Evolutionary conservation across 2,888 invertebrate species (phyloP).

Genomic region (Monochamus alternatus): DNA sequence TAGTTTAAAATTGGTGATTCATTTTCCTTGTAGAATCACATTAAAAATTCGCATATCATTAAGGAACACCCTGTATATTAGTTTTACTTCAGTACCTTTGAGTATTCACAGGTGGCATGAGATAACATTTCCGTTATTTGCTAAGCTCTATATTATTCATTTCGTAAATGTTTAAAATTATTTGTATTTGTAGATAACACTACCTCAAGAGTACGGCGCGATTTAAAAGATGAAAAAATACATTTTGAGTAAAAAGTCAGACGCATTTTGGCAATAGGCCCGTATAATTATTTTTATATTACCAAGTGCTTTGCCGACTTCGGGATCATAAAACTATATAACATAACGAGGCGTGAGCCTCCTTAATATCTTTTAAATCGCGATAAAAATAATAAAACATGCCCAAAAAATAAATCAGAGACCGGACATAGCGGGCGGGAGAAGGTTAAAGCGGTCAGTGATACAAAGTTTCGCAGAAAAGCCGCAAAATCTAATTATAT

Average conservation of each 20-base stretch:
- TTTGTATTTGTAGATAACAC: neutral
- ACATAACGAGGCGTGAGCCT: slow-evolving; percentile 57
- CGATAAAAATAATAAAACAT: slow-evolving; percentile 60
- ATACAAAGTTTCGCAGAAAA: slow-evolving; percentile 66
- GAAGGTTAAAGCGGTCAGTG: slow-evolving; percentile 67
- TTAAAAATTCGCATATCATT: too few relatives aligned
- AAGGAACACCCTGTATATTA: too few relatives aligned
- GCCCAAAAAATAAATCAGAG: slow-evolving; percentile 48
- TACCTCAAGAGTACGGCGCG: neutral
- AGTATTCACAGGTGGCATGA: too few relatives aligned
- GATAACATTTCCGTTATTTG: too few relatives aligned
- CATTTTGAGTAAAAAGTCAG: slow-evolving; percentile 15
- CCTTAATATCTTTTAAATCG: slow-evolving; percentile 65
- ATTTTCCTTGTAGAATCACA: too few relatives aligned
- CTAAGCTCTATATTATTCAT: too few relatives aligned
- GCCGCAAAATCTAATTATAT: slow-evolving; percentile 67
- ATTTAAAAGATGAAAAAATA: neutral
- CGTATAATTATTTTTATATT: slow-evolving; percentile 42
- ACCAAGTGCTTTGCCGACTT: slow-evolving; percentile 26
- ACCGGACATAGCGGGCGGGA: slow-evolving; percentile 64
- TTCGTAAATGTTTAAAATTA: too few relatives aligned
- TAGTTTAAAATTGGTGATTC: too few relatives aligned
- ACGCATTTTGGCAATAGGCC: slow-evolving; percentile 7
- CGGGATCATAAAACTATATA: slow-evolving; percentile 53
- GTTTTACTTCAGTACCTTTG: too few relatives aligned